These are phyloP conservation scores for Colius striatus DNA, from an alignment of 2,113 vertebrate species.

Conservation along the genomic window DNA sequence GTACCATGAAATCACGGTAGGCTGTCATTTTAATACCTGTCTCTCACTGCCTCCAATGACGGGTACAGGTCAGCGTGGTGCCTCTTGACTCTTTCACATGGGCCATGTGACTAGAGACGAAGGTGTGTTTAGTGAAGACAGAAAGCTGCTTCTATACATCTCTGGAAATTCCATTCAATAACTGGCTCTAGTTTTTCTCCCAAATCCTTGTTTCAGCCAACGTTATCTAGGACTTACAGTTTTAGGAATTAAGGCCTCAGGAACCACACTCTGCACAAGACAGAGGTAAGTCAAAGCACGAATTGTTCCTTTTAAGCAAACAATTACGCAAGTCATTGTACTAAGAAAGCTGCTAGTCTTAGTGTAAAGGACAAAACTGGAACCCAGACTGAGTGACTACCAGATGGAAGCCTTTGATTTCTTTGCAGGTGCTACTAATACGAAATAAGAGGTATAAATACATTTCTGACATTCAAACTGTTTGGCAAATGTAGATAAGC, in stretches of 20 bases:
- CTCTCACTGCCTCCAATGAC: background rate
- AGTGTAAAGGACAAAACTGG: background rate
- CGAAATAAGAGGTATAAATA: background rate
- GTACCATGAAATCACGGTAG: background rate
- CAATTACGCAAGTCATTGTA: background rate
- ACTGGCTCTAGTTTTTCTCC: background rate
- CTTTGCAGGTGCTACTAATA: background rate
- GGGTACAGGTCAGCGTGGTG: fast-evolving
- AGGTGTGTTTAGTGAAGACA: background rate
- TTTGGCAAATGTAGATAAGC: background rate
- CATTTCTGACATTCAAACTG: background rate
- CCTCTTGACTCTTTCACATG: background rate
- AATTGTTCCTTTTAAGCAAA: background rate
- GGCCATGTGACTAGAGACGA: background rate
- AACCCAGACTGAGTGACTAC: background rate
- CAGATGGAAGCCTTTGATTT: background rate
- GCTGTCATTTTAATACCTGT: background rate
- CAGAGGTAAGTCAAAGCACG: background rate
- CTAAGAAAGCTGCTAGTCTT: background rate
- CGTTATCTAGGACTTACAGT: background rate
- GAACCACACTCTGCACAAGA: background rate
- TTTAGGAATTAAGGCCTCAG: background rate
- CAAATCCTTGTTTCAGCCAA: background rate
- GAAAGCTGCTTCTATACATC: background rate
- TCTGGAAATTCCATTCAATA: background rate